Evolutionary conservation across 2,888 invertebrate species (phyloP).

Genomic region (Zaprionus bogoriensis): DNA sequence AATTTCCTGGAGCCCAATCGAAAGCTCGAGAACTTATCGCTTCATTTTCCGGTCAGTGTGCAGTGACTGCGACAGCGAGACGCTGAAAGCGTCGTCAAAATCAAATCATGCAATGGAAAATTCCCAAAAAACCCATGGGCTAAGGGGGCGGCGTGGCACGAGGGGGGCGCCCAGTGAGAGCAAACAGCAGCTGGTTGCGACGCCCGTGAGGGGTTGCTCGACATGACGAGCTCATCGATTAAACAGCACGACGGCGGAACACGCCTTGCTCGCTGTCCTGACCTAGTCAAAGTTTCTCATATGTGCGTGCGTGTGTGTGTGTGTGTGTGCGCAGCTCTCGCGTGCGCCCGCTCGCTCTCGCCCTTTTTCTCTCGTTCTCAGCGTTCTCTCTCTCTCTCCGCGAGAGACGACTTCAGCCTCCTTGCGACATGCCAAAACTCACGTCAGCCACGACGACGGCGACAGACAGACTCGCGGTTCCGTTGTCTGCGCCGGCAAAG

Average conservation of each 20-base stretch:
- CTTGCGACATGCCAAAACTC: slow-evolving; percentile 41
- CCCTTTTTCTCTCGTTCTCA: neutral
- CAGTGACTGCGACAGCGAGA: neutral
- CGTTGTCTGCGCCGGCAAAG: slow-evolving; percentile 21
- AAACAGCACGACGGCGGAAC: slow-evolving; percentile 39
- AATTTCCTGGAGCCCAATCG: too few relatives aligned
- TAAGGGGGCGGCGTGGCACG: neutral
- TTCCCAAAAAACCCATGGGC: slow-evolving; percentile 47
- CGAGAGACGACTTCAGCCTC: neutral
- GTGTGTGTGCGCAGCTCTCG: slow-evolving; percentile 32
- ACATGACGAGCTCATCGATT: slow-evolving; percentile 62
- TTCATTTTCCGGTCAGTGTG: neutral
- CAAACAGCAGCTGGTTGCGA: neutral
- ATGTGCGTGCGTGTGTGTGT: too few relatives aligned
- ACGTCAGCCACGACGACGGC: slow-evolving; percentile 51
- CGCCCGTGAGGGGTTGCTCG: slow-evolving; percentile 16
- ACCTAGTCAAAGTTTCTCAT: slow-evolving; percentile 60
- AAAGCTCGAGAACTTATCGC: neutral
- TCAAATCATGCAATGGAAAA: slow-evolving; percentile 56
- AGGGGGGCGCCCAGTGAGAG: neutral
- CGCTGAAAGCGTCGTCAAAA: slow-evolving; percentile 10
- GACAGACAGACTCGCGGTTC: slow-evolving; percentile 13
- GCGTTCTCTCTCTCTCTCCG: neutral
- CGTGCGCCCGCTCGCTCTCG: neutral
- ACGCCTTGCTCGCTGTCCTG: slow-evolving; percentile 52